Conservation (phyloP, 1,140 invertebrate genomes). For the Euura saliciscinereae region DNA sequence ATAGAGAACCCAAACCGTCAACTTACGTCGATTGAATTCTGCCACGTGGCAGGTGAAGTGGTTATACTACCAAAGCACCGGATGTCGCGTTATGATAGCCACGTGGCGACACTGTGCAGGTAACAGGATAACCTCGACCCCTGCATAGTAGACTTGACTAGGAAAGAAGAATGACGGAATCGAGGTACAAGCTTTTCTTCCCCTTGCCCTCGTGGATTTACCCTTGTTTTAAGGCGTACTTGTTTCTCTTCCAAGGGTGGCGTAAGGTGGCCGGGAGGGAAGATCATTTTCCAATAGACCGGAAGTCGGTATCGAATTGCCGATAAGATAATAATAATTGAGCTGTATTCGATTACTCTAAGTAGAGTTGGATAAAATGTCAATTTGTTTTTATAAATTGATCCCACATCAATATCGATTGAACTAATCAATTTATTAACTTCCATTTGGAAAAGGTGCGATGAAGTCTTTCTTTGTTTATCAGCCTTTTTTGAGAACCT, state of each 20-base stretch:
- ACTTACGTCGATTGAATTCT: constrained; percentile 36
- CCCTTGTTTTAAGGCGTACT: background rate
- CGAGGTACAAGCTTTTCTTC: background rate
- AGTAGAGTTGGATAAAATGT: no score
- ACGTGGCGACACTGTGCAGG: constrained; percentile 40
- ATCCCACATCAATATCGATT: no score
- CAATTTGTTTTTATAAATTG: no score
- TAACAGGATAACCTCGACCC: constrained; percentile 32
- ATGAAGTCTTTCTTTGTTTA: no score
- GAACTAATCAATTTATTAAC: no score
- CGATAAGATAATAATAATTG: no score
- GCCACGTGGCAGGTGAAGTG: constrained; percentile 55
- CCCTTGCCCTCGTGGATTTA: background rate
- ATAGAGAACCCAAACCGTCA: constrained; percentile 7
- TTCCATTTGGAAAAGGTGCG: no score
- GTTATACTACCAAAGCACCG: background rate
- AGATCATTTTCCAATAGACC: background rate
- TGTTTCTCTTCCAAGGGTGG: background rate
- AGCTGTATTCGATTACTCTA: no score
- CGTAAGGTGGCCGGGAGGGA: background rate
- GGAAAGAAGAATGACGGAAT: background rate
- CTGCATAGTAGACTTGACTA: constrained; percentile 15
- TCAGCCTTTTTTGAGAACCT: no score
- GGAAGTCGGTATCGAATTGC: background rate
- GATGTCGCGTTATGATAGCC: constrained; percentile 3